These are phyloP conservation scores for Drosophila phalerata DNA, from an alignment of 2,888 invertebrate genomes.

Conservation along the genomic window DNA sequence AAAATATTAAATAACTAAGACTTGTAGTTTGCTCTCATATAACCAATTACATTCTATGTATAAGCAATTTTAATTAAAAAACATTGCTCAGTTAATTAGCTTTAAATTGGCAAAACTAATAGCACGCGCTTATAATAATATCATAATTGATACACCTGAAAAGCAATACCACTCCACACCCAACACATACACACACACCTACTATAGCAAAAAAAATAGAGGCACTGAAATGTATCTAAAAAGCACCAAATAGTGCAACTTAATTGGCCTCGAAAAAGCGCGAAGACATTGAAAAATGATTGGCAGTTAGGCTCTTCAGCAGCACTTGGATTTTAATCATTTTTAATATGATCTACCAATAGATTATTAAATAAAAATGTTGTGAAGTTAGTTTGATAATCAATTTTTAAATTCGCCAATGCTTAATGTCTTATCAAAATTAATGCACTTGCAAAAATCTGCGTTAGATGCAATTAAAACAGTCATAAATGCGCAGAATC, in stretches of 20 bases:
- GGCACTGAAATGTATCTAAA: constrained; percentile 4
- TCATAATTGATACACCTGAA: constrained; percentile 35
- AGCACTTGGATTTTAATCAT: neutral
- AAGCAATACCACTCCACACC: constrained; percentile 22
- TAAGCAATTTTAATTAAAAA: constrained; percentile 33
- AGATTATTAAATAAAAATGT: neutral
- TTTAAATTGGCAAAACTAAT: constrained; percentile 54
- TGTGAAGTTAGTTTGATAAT: constrained; percentile 8
- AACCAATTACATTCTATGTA: constrained; percentile 10
- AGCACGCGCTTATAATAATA: constrained; percentile 52
- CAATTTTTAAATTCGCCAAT: constrained; percentile 1
- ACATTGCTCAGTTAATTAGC: constrained; percentile 43
- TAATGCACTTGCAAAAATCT: constrained; percentile 61
- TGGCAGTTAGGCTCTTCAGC: neutral
- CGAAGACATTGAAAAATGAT: neutral
- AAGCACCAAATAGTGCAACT: constrained; percentile 50
- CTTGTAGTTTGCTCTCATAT: constrained; percentile 23
- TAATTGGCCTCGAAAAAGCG: constrained; percentile 33
- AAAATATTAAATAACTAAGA: constrained; percentile 13
- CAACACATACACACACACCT: constrained; percentile 12
- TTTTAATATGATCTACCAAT: neutral
- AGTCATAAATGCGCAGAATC: constrained; percentile 63
- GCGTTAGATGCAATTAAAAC: constrained; percentile 52
- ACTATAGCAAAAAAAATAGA: constrained; percentile 20
- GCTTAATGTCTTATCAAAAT: constrained; percentile 56